Evolutionary conservation across 2,113 vertebrate species (phyloP).

Genomic region (rat (Rattus norvegicus)): DNA sequence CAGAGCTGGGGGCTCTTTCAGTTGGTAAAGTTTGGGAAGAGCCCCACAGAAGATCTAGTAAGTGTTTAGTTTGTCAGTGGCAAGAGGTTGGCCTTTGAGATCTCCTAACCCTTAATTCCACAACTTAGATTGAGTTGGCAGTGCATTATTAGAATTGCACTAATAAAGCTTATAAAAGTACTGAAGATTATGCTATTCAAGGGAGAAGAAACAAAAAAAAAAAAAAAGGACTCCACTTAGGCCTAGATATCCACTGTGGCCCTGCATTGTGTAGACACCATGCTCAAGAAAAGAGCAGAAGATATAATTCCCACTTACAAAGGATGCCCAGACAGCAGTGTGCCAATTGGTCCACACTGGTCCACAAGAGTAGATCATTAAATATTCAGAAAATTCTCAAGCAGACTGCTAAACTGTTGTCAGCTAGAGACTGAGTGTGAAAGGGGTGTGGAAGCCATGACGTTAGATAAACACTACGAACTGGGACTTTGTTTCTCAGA

Average conservation of each 20-base stretch:
- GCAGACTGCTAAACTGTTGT: constrained; percentile 22
- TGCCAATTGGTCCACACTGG: neutral
- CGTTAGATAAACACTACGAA: neutral
- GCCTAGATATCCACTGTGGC: too few relatives aligned
- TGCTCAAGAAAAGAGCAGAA: neutral
- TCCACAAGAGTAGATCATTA: neutral
- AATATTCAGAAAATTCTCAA: constrained; percentile 40
- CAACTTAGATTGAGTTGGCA: neutral
- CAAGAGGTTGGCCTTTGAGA: constrained; percentile 71
- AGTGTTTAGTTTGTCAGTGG: constrained; percentile 77
- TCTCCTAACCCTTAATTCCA: constrained; percentile 65
- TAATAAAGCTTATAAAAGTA: constrained; percentile 13
- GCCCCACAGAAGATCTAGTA: constrained; percentile 23
- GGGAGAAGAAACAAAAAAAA: neutral
- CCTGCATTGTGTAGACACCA: neutral
- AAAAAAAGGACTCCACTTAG: neutral
- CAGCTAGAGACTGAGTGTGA: neutral
- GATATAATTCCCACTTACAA: neutral
- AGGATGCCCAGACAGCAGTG: neutral
- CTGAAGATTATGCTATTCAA: neutral
- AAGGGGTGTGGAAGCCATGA: neutral
- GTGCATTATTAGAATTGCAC: neutral
- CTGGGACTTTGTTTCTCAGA: constrained; percentile 10
- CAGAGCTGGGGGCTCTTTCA: constrained; percentile 72
- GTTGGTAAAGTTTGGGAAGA: constrained; percentile 63